Evolutionary conservation across 2,113 vertebrate genomes (phyloP), one percentile per base, ranked within the genome.

Genomic region (Eurystomus gularis): DNA sequence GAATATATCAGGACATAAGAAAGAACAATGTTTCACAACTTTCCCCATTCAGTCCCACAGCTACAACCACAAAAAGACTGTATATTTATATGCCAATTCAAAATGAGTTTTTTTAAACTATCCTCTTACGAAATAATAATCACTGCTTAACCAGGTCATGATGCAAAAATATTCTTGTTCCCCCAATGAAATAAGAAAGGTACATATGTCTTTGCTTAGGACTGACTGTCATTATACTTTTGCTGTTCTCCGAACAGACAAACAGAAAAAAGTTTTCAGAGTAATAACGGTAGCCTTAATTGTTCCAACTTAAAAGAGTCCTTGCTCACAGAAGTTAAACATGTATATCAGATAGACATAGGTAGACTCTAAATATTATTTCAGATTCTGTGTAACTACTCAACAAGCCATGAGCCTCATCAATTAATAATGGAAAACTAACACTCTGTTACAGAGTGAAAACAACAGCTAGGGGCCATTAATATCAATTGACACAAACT

Each of bases 351-450:
- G 58, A 48, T 12, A 90, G 61, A 79, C 13, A 54, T n/a, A n/a
- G n/a, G n/a, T 2, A 81, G 12, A 54, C 26, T 82, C 48, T 60
- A 86, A 90, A 72, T 92, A 92, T 55, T 78, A 87, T 79, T 90
- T 90, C 61, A 77, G 26, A 8, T 70, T 88, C 29, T 57, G 10
- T 29, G 14, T n/a, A 82, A 90, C 23, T 31, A 61, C 65, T 10
- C 48, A 94, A 90, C 5, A 89, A 81, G 26, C 51, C 80, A 79
- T 33, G 73, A 52, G 40, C 24, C 64, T 73, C 89, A 93, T 81
- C 37, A 88, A 90, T 83, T 92, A 94, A 83, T 94, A 90, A 88
- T 17, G n/a, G 26, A 69, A 95, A 93, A 54, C 21, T 62, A 96
- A 93, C 40, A 61, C 62, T 88, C 75, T 90, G 54, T 49, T 86